Evolutionary conservation across 1,140 invertebrate species (phyloP).

Genomic region (Papilio polytes): DNA sequence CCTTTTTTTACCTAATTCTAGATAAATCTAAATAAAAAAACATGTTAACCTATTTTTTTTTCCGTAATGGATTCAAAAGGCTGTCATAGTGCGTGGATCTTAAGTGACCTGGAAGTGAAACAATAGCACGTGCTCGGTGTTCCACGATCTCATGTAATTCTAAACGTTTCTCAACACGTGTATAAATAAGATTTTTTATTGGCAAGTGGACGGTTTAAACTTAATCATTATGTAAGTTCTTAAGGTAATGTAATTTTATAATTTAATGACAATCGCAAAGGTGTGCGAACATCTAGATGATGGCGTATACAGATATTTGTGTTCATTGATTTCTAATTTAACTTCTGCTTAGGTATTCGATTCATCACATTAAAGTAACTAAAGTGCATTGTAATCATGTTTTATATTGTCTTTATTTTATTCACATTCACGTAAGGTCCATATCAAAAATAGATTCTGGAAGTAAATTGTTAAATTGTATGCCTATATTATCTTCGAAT

Average conservation of each 20-base stretch:
- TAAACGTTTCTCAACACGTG: not conserved
- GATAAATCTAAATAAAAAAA: no score
- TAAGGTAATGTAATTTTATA: no score
- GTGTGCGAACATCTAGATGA: no score
- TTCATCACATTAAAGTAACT: not conserved
- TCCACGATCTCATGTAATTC: not conserved
- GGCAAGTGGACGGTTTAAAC: not conserved
- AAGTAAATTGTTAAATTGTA: not conserved
- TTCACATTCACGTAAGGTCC: not conserved
- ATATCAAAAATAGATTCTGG: not conserved
- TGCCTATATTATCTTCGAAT: not conserved
- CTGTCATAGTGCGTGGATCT: constrained; percentile 43
- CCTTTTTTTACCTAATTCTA: no score
- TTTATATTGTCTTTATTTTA: not conserved
- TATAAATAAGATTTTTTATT: not conserved
- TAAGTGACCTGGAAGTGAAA: constrained; percentile 47
- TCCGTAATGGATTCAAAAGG: constrained; percentile 45
- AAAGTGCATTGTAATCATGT: constrained; percentile 45
- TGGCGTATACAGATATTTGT: no score
- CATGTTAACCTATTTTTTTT: constrained; percentile 10
- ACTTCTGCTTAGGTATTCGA: no score
- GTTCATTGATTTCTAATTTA: no score
- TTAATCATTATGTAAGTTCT: not conserved
- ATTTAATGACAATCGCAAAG: no score
- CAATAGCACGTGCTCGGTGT: constrained; percentile 36